These are phyloP conservation scores for Leptocoma aspasia DNA, from an alignment of 2,113 vertebrate genomes.

Conservation along the genomic window DNA sequence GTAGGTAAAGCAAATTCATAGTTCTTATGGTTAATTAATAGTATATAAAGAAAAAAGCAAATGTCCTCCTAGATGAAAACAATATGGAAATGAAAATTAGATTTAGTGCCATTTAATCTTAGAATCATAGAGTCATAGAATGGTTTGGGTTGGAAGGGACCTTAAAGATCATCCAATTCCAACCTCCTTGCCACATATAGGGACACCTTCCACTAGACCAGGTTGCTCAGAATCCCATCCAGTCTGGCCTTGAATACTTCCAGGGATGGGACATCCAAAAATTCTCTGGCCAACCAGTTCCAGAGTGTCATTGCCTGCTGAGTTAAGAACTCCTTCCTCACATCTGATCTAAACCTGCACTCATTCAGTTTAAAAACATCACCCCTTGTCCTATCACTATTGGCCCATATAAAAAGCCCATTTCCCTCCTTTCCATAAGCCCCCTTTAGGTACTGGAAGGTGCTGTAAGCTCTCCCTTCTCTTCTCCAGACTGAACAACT, in stretches of 20 bases:
- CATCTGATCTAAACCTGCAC: not conserved
- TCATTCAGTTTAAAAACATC: not conserved
- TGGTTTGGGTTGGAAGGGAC: not conserved
- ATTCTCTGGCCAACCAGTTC: not conserved
- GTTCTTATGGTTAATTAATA: not conserved
- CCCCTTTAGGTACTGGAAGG: not conserved
- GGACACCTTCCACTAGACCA: not conserved
- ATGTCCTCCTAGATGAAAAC: not conserved
- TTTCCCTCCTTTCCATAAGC: not conserved
- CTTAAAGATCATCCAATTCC: not conserved
- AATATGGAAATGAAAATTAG: not conserved
- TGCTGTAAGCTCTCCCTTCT: not conserved
- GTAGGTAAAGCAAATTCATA: not conserved
- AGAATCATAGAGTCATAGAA: not conserved
- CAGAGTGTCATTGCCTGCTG: rapidly evolving
- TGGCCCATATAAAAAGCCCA: not conserved
- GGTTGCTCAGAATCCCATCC: not conserved
- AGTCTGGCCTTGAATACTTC: not conserved
- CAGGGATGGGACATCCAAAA: not conserved
- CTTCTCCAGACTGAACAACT: not conserved
- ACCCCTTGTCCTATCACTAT: not conserved
- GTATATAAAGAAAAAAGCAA: not conserved
- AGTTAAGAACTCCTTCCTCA: not conserved
- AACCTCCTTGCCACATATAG: not conserved
- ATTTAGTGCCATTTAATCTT: not conserved